Conservation (phyloP, 2,797 vertebrate species). For the Xiphorhynchus erythropygius region DNA sequence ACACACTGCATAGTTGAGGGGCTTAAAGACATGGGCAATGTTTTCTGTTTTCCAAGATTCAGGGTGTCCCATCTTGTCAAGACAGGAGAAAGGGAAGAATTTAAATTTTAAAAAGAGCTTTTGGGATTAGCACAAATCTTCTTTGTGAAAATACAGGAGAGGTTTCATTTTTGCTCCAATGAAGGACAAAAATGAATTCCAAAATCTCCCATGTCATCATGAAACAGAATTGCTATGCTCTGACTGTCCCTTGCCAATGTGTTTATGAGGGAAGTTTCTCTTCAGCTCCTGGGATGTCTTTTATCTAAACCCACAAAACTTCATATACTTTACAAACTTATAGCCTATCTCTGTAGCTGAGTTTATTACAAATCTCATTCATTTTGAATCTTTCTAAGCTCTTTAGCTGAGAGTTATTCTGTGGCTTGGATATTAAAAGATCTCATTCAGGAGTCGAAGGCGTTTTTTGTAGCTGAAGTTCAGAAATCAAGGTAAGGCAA, state of each 20-base stretch:
- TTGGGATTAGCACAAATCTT: background rate
- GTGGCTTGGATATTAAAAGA: background rate
- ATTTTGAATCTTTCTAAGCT: background rate
- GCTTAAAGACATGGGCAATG: background rate
- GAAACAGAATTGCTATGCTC: background rate
- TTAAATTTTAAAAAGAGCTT: background rate
- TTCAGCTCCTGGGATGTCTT: background rate
- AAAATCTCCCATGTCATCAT: background rate
- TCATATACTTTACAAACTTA: background rate
- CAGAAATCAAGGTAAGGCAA: background rate
- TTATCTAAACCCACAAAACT: background rate
- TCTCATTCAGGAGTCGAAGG: background rate
- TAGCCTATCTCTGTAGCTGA: background rate
- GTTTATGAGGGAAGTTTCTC: background rate
- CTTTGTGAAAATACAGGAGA: background rate
- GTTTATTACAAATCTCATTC: background rate
- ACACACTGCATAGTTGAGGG: accelerated
- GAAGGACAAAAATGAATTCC: background rate
- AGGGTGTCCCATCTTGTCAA: background rate
- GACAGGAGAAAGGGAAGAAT: background rate
- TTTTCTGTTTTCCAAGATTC: background rate
- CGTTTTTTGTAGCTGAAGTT: background rate
- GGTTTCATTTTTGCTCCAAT: background rate
- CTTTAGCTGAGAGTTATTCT: background rate
- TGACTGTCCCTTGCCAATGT: background rate